Evolutionary conservation across 2,888 invertebrate genomes (phyloP).

Genomic region (Lasioglossum leucozonium): DNA sequence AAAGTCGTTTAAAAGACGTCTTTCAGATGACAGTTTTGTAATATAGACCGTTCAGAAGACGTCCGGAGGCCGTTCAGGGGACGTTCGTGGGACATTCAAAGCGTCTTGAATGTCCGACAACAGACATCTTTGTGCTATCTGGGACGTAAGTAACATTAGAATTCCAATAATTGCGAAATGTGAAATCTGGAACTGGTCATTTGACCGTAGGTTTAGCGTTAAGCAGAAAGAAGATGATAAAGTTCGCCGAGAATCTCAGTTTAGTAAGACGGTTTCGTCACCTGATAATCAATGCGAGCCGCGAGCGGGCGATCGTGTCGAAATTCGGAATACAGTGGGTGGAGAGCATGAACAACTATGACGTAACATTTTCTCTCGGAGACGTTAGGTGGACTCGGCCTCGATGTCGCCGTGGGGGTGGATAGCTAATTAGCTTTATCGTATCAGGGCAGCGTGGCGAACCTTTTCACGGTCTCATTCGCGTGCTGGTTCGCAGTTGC

Average conservation of each 20-base stretch:
- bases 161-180: no score
- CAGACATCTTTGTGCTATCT: no score
- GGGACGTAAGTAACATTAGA: no score
- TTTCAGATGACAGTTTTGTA: no score
- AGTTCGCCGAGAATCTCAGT: not conserved
- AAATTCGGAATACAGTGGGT: not conserved
- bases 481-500: slow-evolving; percentile 24
- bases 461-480: slow-evolving; percentile 36
- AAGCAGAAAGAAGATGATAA: no score
- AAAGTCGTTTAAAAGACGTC: no score
- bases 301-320: not conserved
- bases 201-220: no score
- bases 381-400: not conserved
- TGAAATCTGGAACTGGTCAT: no score
- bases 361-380: not conserved
- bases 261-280: not conserved
- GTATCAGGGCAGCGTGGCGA: not conserved
- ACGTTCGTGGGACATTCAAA: no score
- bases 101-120: no score
- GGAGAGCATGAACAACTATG: not conserved
- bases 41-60: no score
- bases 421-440: not conserved
- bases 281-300: not conserved
- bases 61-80: no score
- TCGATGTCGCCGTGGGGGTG: not conserved